phyloP scores from a whole-genome alignment of 2,113 vertebrate genomes.

The Acrocephalus kingi region DNA sequence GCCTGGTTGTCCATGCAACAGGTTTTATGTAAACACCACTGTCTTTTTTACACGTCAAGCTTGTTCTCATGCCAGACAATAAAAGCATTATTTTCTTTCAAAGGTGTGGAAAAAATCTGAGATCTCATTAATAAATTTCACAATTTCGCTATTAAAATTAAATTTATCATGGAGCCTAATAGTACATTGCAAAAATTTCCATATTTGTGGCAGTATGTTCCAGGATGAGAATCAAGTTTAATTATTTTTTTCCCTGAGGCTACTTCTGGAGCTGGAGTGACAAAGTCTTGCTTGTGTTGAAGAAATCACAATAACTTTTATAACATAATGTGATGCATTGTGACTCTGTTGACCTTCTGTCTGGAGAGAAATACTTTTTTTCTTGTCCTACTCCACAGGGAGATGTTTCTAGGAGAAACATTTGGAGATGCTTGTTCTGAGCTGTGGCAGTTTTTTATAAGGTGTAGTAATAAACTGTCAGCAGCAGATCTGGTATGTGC shows the following conservation, averaged over 20 bases:
- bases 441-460: neutral
- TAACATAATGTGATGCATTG: neutral
- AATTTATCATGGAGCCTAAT: neutral
- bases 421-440: neutral
- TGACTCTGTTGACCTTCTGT: neutral
- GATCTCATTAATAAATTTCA: neutral
- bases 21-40: neutral
- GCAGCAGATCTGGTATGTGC: neutral
- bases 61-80: neutral
- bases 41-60: neutral
- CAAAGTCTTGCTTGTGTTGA: neutral
- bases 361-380: neutral
- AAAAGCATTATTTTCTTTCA: neutral
- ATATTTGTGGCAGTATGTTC: neutral
- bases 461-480: neutral
- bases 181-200: neutral
- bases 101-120: neutral
- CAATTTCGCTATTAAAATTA: neutral
- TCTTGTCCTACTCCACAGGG: neutral
- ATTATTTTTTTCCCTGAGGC: neutral
- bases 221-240: neutral
- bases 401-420: neutral
- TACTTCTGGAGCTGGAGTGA: neutral
- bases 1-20: neutral
- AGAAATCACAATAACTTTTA: neutral